Conservation (phyloP, 2,888 invertebrate species). For the Exephanes ischioxanthus region DNA sequence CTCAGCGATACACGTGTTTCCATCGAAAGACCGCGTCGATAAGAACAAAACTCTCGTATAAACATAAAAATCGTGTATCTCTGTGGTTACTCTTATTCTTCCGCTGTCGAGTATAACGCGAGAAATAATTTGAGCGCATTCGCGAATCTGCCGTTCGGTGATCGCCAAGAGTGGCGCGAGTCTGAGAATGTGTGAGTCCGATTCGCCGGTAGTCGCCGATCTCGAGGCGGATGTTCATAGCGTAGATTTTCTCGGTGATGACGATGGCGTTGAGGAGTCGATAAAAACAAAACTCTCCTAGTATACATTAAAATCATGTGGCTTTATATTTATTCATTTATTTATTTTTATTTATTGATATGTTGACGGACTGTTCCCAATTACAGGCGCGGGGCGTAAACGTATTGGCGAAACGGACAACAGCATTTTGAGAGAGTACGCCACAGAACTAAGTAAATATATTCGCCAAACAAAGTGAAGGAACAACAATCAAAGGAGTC, state of each 20-base stretch:
- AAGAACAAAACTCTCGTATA: not conserved
- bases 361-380: too few species aligned
- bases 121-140: slow-evolving; percentile 92
- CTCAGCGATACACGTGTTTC: not conserved
- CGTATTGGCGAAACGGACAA: too few species aligned
- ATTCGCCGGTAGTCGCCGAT: slow-evolving; percentile 95
- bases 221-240: slow-evolving; percentile 95
- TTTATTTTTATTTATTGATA: not conserved
- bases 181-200: slow-evolving; percentile 98
- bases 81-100: slow-evolving; percentile 27
- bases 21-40: not conserved
- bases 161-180: slow-evolving; percentile 98
- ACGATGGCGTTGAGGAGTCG: slow-evolving; percentile 95
- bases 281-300: not conserved
- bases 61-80: not conserved
- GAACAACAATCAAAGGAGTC: too few species aligned
- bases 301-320: not conserved
- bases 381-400: too few species aligned
- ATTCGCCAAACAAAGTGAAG: too few species aligned
- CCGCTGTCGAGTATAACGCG: slow-evolving; percentile 61
- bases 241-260: slow-evolving; percentile 93
- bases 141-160: slow-evolving; percentile 91
- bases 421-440: too few species aligned
- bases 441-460: too few species aligned
- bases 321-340: not conserved